phyloP scores from a whole-genome alignment of 2,113 vertebrate genomes.

The Ellobius talpinus region DNA sequence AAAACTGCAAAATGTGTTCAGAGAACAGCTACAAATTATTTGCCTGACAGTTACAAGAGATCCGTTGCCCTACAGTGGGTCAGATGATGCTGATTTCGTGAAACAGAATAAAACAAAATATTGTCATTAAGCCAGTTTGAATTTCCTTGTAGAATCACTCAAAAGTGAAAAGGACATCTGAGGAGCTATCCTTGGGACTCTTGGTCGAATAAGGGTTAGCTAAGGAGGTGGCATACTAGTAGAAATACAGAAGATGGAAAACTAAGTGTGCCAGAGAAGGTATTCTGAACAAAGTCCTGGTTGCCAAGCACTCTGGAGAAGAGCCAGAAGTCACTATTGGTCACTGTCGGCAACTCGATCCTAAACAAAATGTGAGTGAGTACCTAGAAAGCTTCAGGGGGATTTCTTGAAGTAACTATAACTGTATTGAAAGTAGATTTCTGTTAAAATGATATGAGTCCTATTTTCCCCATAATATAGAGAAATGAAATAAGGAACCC shows the following conservation, averaged over 20 bases:
- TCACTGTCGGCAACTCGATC: constrained; percentile 39
- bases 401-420: neutral
- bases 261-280: constrained; percentile 11
- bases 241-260: constrained; percentile 48
- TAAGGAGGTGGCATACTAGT: neutral
- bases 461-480: neutral
- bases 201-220: constrained; percentile 42
- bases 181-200: neutral
- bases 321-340: constrained; percentile 8
- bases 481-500: constrained; percentile 26
- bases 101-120: constrained; percentile 11
- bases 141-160: constrained; percentile 1
- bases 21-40: neutral
- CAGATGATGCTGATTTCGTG: constrained; percentile 3
- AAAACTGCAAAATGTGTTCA: neutral
- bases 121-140: neutral
- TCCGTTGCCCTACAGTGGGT: neutral
- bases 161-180: neutral
- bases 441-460: constrained; percentile 11
- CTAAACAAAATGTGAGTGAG: neutral
- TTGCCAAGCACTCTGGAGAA: constrained; percentile 46
- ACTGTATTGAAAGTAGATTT: constrained; percentile 28
- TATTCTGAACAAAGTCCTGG: neutral
- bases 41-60: neutral
- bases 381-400: neutral